Evolutionary conservation across 2,888 invertebrate genomes (phyloP).

Genomic region (Drosophila monieri): DNA sequence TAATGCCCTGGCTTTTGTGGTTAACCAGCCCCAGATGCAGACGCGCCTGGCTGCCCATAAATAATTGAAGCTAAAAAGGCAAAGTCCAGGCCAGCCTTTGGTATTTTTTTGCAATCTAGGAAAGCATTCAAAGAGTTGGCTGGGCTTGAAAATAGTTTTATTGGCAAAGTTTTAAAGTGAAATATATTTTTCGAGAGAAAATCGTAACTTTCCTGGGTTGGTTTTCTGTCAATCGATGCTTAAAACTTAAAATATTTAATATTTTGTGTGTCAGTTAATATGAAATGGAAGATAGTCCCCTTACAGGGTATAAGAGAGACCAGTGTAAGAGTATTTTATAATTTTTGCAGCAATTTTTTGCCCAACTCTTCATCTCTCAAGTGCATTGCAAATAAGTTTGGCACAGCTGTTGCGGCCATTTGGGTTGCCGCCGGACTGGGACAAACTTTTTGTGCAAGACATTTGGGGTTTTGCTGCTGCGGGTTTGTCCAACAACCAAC

Average conservation of each 20-base stretch:
- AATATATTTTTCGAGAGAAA: no score
- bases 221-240: no score
- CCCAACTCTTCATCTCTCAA: conserved; percentile 30
- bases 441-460: conserved; percentile 65
- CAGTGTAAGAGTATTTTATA: neutral
- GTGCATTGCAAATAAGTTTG: conserved; percentile 55
- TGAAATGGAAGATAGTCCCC: neutral
- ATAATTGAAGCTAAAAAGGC: conserved; percentile 78
- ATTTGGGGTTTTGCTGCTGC: conserved; percentile 56
- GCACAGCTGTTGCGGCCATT: conserved; percentile 64
- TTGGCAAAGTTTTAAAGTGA: no score
- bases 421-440: conserved; percentile 29
- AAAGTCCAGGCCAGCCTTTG: conserved; percentile 47
- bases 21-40: conserved; percentile 71
- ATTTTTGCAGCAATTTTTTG: conserved; percentile 1
- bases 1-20: conserved; percentile 75
- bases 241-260: no score
- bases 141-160: neutral
- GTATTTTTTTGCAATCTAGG: conserved; percentile 11
- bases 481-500: conserved; percentile 47
- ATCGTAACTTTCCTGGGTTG: no score
- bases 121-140: conserved; percentile 15
- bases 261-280: neutral
- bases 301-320: conserved; percentile 25
- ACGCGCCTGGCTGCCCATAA: conserved; percentile 76